Evolutionary conservation across 2,113 vertebrate species (phyloP).

Genomic region (Agapornis roseicollis): DNA sequence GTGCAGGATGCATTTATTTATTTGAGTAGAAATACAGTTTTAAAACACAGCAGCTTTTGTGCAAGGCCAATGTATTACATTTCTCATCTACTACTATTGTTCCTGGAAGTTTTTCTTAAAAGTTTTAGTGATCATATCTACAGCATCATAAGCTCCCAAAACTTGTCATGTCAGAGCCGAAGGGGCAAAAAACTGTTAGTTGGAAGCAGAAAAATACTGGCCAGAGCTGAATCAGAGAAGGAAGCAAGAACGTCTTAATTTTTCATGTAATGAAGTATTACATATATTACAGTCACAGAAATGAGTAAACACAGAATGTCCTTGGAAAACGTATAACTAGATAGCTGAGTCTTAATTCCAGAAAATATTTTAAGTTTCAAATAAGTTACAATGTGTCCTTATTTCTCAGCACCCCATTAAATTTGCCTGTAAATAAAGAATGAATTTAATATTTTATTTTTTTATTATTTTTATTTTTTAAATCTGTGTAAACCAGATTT

Average conservation of each 20-base stretch:
- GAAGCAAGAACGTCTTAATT: neutral
- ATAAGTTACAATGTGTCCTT: neutral
- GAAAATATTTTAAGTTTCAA: neutral
- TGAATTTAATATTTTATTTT: neutral
- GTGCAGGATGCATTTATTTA: neutral
- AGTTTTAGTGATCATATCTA: neutral
- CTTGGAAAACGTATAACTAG: neutral
- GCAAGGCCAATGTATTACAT: neutral
- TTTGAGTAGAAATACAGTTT: neutral
- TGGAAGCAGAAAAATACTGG: neutral
- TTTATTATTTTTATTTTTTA: neutral
- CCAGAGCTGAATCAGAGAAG: neutral
- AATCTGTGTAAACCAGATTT: neutral
- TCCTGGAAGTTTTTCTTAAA: neutral
- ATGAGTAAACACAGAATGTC: neutral
- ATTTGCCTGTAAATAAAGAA: neutral
- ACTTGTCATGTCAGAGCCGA: neutral
- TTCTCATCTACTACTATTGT: neutral
- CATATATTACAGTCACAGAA: neutral
- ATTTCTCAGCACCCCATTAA: neutral
- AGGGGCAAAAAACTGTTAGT: neutral
- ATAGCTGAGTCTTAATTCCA: neutral
- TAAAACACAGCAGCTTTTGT: neutral
- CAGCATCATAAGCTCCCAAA: neutral
- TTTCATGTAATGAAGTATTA: neutral